Conservation (phyloP, 2,797 vertebrate genomes). For the Eulemur mongoz region DNA sequence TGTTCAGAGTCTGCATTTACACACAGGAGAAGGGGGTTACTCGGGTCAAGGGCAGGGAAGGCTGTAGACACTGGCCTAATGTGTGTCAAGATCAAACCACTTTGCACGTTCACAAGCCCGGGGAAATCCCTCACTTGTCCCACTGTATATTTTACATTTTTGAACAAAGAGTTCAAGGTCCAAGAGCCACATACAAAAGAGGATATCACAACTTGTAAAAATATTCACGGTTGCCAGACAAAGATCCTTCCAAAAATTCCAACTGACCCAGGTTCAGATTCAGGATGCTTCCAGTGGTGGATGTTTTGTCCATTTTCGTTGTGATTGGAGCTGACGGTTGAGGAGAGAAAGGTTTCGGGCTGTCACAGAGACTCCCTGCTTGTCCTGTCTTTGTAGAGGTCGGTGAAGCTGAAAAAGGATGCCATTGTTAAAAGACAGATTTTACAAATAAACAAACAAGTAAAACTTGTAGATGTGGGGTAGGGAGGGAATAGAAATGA, state of each 20-base stretch:
- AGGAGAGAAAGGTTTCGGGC: slow-evolving; percentile 94
- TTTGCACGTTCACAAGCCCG: not conserved
- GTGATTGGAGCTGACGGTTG: slow-evolving; percentile 88
- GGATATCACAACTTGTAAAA: not conserved
- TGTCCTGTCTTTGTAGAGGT: slow-evolving; percentile 92
- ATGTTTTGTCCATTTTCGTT: slow-evolving; percentile 91
- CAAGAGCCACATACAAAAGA: not conserved
- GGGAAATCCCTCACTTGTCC: not conserved
- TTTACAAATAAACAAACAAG: not conserved
- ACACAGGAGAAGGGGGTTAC: not conserved
- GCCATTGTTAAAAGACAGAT: slow-evolving; percentile 63
- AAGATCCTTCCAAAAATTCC: slow-evolving; percentile 15
- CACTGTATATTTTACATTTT: not conserved
- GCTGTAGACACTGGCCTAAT: not conserved
- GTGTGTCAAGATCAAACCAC: not conserved
- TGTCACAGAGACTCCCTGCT: slow-evolving; percentile 91
- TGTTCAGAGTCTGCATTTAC: no score
- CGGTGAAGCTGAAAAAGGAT: slow-evolving; percentile 91
- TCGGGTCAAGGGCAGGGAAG: not conserved
- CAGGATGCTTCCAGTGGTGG: slow-evolving; percentile 94
- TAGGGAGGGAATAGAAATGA: not conserved
- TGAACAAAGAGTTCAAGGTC: not conserved
- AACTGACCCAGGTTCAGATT: slow-evolving; percentile 97
- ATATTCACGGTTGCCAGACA: not conserved
- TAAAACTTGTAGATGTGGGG: not conserved